Evolutionary conservation across 2,113 vertebrate genomes (phyloP).

Genomic region (Nipponia nippon): DNA sequence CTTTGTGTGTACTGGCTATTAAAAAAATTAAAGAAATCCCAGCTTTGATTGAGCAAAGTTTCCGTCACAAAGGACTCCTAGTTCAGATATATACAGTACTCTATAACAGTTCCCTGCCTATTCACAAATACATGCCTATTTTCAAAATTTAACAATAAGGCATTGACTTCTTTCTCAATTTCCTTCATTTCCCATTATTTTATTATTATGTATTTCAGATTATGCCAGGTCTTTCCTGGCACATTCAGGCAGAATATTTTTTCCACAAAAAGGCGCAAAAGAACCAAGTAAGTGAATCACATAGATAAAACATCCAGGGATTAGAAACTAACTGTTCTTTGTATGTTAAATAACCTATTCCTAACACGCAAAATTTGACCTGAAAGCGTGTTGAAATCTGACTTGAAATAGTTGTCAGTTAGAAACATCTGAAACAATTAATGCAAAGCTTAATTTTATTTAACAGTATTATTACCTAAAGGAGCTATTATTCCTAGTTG

Average conservation of each 20-base stretch:
- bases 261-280: background rate
- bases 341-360: background rate
- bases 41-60: background rate
- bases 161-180: background rate
- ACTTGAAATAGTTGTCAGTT: background rate
- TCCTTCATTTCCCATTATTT: background rate
- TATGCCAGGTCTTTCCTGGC: background rate
- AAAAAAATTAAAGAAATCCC: background rate
- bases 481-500: background rate
- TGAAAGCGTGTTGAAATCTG: background rate
- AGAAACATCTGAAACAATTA: background rate
- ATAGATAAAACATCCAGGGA: background rate
- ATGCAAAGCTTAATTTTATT: background rate
- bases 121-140: background rate
- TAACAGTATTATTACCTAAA: conserved; percentile 11
- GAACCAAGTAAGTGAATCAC: background rate
- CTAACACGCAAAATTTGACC: background rate
- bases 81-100: background rate
- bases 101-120: background rate
- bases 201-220: background rate
- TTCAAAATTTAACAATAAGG: background rate
- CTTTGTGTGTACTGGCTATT: background rate
- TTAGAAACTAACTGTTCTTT: background rate
- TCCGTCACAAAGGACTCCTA: background rate
- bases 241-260: background rate